Evolutionary conservation across 2,113 vertebrate species (phyloP).

Genomic region (Sylvia atricapilla): DNA sequence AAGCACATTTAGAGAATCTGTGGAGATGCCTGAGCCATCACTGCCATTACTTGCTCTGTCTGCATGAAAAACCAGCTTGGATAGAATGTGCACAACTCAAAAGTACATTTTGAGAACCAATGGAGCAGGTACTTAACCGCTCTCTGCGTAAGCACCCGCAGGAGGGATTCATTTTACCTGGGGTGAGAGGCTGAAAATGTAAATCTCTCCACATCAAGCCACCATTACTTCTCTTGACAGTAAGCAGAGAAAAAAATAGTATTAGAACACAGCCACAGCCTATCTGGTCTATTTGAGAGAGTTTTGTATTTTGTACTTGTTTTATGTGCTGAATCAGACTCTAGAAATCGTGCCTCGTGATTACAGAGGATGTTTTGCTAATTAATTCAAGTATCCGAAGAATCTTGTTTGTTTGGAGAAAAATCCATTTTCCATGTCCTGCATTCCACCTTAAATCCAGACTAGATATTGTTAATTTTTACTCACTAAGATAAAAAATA

Average conservation of each 20-base stretch:
- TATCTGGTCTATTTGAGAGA: not conserved
- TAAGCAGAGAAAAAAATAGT: not conserved
- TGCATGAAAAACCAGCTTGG: not conserved
- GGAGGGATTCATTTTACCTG: not conserved
- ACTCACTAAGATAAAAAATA: not conserved
- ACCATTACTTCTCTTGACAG: not conserved
- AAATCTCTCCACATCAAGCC: not conserved
- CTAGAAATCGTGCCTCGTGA: not conserved
- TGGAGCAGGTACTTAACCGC: not conserved
- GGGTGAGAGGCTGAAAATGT: not conserved
- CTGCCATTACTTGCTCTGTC: not conserved
- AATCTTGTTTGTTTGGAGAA: not conserved
- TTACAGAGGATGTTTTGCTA: not conserved
- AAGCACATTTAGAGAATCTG: accelerated
- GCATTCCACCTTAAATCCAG: not conserved
- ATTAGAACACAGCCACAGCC: not conserved
- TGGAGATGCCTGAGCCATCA: not conserved
- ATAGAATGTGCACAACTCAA: not conserved
- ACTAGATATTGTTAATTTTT: not conserved
- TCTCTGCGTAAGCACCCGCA: not conserved
- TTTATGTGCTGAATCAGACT: not conserved
- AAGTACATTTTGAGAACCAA: not conserved
- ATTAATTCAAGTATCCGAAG: not conserved
- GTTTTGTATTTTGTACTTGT: not conserved
- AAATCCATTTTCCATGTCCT: not conserved